A percentile compares a stretch with the other conserved stretches of the same genome.
phyloP scores from a whole-genome alignment of 35 echinoderm and acorn worm genomes.

The Apostichopus californicus region DNA sequence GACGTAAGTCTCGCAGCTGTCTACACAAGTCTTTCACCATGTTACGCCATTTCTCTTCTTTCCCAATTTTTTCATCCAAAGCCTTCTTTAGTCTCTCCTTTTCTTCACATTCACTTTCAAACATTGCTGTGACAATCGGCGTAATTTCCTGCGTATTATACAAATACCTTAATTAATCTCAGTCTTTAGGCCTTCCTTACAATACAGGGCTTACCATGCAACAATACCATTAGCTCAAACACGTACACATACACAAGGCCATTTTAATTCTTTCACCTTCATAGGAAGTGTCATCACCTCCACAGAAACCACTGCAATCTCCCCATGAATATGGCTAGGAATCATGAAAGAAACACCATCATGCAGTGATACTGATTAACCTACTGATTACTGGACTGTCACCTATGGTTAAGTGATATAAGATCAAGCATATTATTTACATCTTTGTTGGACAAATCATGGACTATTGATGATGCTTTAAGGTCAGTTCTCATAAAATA shows the following conservation, averaged over 20 bases:
- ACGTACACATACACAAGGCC: too few species aligned
- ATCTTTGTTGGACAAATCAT: too few species aligned
- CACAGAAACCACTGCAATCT: too few species aligned
- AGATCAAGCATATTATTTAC: too few species aligned
- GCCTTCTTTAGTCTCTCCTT: conserved; percentile 34
- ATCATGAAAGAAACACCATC: too few species aligned
- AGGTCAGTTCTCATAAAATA: too few species aligned
- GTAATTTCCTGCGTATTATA: conserved; percentile 34
- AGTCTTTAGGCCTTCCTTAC: background rate
- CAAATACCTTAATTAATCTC: background rate
- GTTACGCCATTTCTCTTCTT: conserved; percentile 36
- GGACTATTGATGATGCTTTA: too few species aligned
- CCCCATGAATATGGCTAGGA: too few species aligned
- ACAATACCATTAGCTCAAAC: background rate
- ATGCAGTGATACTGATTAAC: too few species aligned
- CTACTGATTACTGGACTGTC: too few species aligned
- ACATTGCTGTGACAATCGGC: conserved; percentile 28
- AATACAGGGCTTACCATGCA: background rate
- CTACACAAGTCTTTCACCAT: conserved; percentile 11
- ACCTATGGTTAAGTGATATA: too few species aligned
- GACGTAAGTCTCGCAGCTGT: conserved; percentile 14
- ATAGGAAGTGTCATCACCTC: background rate
- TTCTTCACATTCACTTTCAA: conserved; percentile 50
- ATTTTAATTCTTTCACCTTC: background rate
- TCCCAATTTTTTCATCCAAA: background rate